Evolutionary conservation across 2,113 vertebrate genomes (phyloP).

Genomic region (Melanostigma gelatinosum): DNA sequence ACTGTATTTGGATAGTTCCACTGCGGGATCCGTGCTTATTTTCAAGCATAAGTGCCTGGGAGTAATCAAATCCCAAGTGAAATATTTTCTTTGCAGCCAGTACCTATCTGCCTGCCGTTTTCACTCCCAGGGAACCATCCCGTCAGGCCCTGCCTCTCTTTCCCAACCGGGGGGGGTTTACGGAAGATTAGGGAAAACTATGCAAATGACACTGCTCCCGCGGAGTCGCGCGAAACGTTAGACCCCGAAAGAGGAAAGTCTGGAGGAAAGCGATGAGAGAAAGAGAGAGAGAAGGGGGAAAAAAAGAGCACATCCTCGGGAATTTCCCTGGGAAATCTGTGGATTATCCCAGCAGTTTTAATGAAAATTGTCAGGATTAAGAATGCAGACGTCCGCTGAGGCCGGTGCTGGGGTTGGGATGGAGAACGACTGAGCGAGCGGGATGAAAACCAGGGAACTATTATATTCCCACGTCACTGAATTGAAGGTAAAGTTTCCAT

Average conservation of each 20-base stretch:
- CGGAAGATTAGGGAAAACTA: slow-evolving; percentile 78
- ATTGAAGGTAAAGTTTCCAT: slow-evolving; percentile 47
- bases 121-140: slow-evolving; percentile 55
- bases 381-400: slow-evolving; percentile 46
- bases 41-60: slow-evolving; percentile 73
- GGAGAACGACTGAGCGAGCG: slow-evolving; percentile 2
- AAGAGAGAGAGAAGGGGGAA: background rate
- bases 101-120: slow-evolving; percentile 57
- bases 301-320: slow-evolving; percentile 48
- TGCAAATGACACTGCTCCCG: slow-evolving; percentile 75
- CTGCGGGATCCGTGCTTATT: slow-evolving; percentile 73
- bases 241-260: slow-evolving; percentile 38
- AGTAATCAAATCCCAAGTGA: slow-evolving; percentile 78
- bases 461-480: slow-evolving; percentile 42
- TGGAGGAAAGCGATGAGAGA: slow-evolving; percentile 12
- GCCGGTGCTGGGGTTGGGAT: slow-evolving; percentile 14
- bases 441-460: slow-evolving; percentile 39
- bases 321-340: slow-evolving; percentile 75
- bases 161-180: slow-evolving; percentile 59
- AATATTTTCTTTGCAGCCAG: slow-evolving; percentile 77
- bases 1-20: slow-evolving; percentile 77
- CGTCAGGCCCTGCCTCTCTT: slow-evolving; percentile 38
- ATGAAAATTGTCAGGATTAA: slow-evolving; percentile 75
- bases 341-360: slow-evolving; percentile 74
- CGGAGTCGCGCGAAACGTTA: slow-evolving; percentile 65